Evolutionary conservation across 2,888 invertebrate species (phyloP).

Genomic region (Leucoptera coffeella): DNA sequence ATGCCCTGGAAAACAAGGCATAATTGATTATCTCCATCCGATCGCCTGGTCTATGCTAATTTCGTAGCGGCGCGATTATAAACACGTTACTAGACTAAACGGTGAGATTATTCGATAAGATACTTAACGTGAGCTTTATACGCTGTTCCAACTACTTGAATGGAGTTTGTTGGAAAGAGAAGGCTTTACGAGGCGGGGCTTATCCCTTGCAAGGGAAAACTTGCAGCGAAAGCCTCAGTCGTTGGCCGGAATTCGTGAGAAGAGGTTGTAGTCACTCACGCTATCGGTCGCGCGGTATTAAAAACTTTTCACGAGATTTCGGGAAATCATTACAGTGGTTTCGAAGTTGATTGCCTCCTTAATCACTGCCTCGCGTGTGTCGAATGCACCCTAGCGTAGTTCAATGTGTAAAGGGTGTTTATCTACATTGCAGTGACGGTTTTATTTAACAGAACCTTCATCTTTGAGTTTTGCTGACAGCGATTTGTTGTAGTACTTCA

Average conservation of each 20-base stretch:
- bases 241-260: too few species aligned
- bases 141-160: slow-evolving; percentile 7
- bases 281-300: slow-evolving; percentile 11
- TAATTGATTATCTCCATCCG: too few species aligned
- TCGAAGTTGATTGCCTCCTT: slow-evolving; percentile 21
- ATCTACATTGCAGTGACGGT: too few species aligned
- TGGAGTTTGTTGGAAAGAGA: slow-evolving; percentile 19
- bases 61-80: neutral
- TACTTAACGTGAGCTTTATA: slow-evolving; percentile 1
- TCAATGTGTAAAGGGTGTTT: too few species aligned
- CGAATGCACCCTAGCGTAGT: too few species aligned
- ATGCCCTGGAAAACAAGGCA: too few species aligned
- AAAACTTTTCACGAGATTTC: slow-evolving; percentile 44
- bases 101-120: slow-evolving; percentile 3
- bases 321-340: slow-evolving; percentile 22
- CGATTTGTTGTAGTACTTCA: too few species aligned
- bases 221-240: too few species aligned
- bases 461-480: too few species aligned
- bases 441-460: too few species aligned
- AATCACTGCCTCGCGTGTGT: slow-evolving; percentile 42
- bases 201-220: slow-evolving; percentile 23
- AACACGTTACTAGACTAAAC: slow-evolving; percentile 1
- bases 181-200: slow-evolving; percentile 28
- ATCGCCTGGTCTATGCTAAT: too few species aligned
- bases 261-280: slow-evolving; percentile 4